A percentile compares a stretch with the other conserved stretches of the same genome.
phyloP scores from a whole-genome alignment of 2,888 invertebrate species.

The Asteroscopus sphinx region DNA sequence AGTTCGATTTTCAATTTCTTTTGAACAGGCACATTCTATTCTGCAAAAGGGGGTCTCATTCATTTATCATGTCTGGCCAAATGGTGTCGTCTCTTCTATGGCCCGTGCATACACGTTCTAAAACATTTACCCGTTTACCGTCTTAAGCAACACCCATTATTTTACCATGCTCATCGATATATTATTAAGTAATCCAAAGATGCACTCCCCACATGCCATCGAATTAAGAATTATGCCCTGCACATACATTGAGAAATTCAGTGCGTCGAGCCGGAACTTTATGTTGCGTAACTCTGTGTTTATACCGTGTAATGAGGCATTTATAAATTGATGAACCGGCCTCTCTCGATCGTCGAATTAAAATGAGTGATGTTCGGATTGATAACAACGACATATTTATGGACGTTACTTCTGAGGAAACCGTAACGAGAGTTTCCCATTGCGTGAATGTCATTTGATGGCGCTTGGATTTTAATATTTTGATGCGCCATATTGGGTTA shows the following conservation, averaged over 20 bases:
- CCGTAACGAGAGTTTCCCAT: slow-evolving; percentile 47
- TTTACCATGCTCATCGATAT: slow-evolving; percentile 58
- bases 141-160: slow-evolving; percentile 53
- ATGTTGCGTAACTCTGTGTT: slow-evolving; percentile 61
- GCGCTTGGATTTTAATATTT: slow-evolving; percentile 21
- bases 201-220: slow-evolving; percentile 67
- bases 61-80: slow-evolving; percentile 35
- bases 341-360: slow-evolving; percentile 74
- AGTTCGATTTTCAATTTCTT: slow-evolving; percentile 11
- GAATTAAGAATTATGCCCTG: slow-evolving; percentile 75
- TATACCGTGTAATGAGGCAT: slow-evolving; percentile 76
- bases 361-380: slow-evolving; percentile 81
- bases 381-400: slow-evolving; percentile 78
- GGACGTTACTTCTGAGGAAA: slow-evolving; percentile 57
- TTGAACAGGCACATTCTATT: slow-evolving; percentile 12
- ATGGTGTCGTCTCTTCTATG: slow-evolving; percentile 35
- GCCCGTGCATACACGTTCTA: slow-evolving; percentile 21
- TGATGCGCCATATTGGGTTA: slow-evolving; percentile 16
- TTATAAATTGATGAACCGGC: slow-evolving; percentile 78
- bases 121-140: slow-evolving; percentile 49
- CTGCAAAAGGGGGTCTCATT: slow-evolving; percentile 9
- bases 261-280: slow-evolving; percentile 71
- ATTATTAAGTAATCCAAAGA: slow-evolving; percentile 62
- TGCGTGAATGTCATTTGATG: slow-evolving; percentile 24
- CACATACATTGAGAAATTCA: slow-evolving; percentile 70